Percentiles rank a stretch among this genome's conserved stretches.
phyloP scores from a whole-genome alignment of 1,140 invertebrate genomes.

The Drosophila bocqueti region DNA sequence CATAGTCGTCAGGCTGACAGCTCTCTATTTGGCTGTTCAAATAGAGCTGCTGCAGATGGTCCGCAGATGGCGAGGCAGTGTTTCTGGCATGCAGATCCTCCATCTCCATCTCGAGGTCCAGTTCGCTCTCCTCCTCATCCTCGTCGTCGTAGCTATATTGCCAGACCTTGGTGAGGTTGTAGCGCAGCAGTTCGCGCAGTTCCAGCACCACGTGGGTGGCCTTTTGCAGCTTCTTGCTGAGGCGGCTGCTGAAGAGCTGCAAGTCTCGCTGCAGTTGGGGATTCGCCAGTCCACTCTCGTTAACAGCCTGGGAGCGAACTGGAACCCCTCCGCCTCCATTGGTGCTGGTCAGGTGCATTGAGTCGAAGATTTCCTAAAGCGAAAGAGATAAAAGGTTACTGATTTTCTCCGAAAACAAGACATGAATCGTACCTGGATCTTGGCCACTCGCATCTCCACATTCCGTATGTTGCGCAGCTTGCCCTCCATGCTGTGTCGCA shows the following conservation, averaged over 20 bases:
- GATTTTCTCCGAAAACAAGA: too few species aligned
- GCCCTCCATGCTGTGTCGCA: constrained; percentile 72
- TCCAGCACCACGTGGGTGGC: constrained; percentile 81
- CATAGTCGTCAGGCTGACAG: constrained; percentile 66
- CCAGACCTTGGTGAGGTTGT: constrained; percentile 74
- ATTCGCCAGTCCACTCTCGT: constrained; percentile 36
- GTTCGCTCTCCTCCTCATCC: constrained; percentile 63
- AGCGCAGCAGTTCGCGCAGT: constrained; percentile 71
- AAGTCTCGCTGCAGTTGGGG: constrained; percentile 74
- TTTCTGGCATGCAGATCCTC: constrained; percentile 58
- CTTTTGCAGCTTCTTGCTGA: constrained; percentile 84
- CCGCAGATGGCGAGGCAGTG: constrained; percentile 7
- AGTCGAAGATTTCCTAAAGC: constrained; percentile 85
- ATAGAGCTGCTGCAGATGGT: constrained; percentile 60
- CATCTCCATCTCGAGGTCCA: constrained; percentile 65
- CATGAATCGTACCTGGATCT: constrained; percentile 84
- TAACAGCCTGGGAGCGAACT: constrained; percentile 14
- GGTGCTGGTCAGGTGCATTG: constrained; percentile 80
- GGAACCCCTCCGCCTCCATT: constrained; percentile 11
- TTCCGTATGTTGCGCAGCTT: constrained; percentile 85
- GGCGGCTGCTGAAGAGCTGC: constrained; percentile 83
- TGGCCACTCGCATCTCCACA: constrained; percentile 87
- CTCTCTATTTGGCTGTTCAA: constrained; percentile 78
- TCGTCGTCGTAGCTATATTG: constrained; percentile 69
- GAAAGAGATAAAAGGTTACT: background rate